phyloP scores from a whole-genome alignment of 1,140 invertebrate genomes.

The Oryctes rhinoceros region DNA sequence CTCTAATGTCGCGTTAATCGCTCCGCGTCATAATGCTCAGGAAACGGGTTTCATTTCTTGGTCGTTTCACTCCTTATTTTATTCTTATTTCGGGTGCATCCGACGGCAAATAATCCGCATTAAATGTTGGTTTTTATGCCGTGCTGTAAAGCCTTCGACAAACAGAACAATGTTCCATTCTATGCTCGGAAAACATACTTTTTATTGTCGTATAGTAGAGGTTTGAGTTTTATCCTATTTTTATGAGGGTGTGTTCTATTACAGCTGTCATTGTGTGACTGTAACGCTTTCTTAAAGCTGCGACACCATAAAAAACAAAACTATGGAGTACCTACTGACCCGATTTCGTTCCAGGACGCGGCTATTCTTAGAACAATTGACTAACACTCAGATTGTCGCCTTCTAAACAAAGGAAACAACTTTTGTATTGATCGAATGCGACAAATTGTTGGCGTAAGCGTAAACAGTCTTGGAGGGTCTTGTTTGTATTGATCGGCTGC shows the following conservation, averaged over 20 bases:
- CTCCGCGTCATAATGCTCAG: neutral
- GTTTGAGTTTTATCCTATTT: neutral
- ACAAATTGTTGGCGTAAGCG: constrained; percentile 8
- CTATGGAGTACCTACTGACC: too few relatives aligned
- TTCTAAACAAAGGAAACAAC: neutral
- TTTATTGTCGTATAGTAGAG: neutral
- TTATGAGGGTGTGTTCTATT: neutral
- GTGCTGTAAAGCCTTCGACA: neutral
- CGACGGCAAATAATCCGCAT: constrained; percentile 6
- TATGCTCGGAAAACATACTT: neutral
- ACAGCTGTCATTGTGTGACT: neutral
- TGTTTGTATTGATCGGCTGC: neutral
- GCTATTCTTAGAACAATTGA: too few relatives aligned
- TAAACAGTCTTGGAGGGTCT: neutral
- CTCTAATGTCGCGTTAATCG: neutral
- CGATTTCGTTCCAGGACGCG: too few relatives aligned
- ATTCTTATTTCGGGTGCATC: neutral
- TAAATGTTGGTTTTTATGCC: constrained; percentile 4
- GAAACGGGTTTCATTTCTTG: neutral
- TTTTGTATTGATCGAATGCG: constrained; percentile 10
- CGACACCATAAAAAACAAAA: too few relatives aligned
- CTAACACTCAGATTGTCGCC: too few relatives aligned
- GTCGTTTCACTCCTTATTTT: neutral
- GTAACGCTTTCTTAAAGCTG: too few relatives aligned
- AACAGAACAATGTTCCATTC: neutral